Evolutionary conservation across 2,797 vertebrate species (phyloP).

Genomic region (Lagorchestes hirsutus): DNA sequence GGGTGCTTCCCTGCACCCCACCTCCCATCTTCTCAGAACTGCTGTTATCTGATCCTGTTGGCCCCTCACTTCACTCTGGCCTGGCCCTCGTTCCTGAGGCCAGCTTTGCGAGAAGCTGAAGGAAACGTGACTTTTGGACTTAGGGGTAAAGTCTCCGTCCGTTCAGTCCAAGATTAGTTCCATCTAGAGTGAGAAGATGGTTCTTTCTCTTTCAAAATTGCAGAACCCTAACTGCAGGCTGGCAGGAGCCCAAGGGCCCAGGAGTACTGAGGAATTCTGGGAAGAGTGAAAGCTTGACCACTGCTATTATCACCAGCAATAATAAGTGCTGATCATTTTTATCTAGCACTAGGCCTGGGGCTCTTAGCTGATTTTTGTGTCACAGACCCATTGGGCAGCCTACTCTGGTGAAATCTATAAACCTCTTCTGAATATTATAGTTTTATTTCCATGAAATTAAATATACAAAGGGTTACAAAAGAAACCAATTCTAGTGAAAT

Average conservation of each 20-base stretch:
- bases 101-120: neutral
- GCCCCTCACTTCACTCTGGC: neutral
- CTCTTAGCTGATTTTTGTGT: neutral
- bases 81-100: neutral
- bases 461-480: neutral
- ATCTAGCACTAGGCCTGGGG: neutral
- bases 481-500: neutral
- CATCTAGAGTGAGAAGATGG: neutral
- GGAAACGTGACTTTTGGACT: neutral
- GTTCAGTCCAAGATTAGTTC: neutral
- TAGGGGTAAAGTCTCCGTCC: neutral
- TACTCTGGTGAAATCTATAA: neutral
- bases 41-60: neutral
- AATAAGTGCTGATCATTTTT: neutral
- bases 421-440: neutral
- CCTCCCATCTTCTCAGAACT: neutral
- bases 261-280: neutral
- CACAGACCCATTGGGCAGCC: neutral
- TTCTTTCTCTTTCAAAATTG: neutral
- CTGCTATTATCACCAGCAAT: neutral
- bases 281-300: neutral
- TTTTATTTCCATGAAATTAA: neutral
- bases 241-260: too few species aligned
- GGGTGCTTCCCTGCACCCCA: neutral
- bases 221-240: neutral